Evolutionary conservation across 2,888 invertebrate genomes (phyloP).

Genomic region (Dioctria rufipes): DNA sequence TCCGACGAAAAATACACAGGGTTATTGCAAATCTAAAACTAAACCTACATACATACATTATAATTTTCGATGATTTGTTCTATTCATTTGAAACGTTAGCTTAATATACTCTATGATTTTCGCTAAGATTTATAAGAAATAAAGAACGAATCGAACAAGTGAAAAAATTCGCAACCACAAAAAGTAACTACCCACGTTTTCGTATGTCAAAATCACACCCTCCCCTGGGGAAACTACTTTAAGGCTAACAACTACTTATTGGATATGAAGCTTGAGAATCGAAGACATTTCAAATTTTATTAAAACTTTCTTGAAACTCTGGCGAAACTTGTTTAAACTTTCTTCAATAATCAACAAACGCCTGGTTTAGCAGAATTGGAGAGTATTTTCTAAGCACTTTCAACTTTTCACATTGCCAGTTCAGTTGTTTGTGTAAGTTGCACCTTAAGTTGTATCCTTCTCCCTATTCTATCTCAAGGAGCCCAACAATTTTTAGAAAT

Average conservation of each 20-base stretch:
- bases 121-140: too few relatives aligned
- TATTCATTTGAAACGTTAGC: too few relatives aligned
- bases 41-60: too few relatives aligned
- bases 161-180: too few relatives aligned
- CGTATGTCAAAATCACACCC: background rate
- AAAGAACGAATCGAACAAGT: too few relatives aligned
- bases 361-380: background rate
- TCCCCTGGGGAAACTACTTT: constrained; percentile 3
- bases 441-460: background rate
- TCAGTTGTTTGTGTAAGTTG: background rate
- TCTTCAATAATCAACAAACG: constrained; percentile 1
- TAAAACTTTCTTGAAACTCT: constrained; percentile 21
- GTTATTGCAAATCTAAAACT: too few relatives aligned
- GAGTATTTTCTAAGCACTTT: background rate
- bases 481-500: too few relatives aligned
- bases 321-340: background rate
- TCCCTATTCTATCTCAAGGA: too few relatives aligned
- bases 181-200: background rate
- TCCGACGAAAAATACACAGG: too few relatives aligned
- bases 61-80: too few relatives aligned
- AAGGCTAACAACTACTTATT: background rate
- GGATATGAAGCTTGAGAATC: constrained; percentile 4
- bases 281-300: constrained; percentile 32
- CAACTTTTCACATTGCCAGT: background rate
- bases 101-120: too few relatives aligned